Conservation (phyloP, 1,140 invertebrate genomes). For the Apis florea region DNA sequence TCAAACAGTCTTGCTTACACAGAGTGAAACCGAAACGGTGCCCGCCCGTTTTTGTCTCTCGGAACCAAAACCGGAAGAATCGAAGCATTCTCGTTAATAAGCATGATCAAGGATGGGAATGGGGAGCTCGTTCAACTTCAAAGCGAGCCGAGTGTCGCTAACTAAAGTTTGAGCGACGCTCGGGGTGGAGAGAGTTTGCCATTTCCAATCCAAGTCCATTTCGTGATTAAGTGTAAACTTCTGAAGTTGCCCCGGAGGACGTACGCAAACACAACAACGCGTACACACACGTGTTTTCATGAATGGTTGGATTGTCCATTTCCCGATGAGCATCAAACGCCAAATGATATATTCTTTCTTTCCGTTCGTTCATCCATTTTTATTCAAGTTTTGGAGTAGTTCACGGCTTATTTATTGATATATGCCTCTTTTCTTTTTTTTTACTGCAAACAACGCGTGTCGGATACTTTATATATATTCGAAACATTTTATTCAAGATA, state of each 20-base stretch:
- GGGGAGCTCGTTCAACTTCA: constrained; percentile 72
- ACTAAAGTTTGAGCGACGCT: constrained; percentile 70
- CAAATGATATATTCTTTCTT: neutral
- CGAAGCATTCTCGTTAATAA: constrained; percentile 72
- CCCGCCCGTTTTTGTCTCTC: neutral
- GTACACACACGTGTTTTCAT: constrained; percentile 55
- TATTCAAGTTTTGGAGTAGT: neutral
- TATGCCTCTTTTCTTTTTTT: too few species aligned
- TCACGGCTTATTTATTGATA: too few species aligned
- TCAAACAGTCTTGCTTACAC: neutral
- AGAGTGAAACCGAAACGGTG: neutral
- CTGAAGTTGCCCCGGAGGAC: constrained; percentile 71
- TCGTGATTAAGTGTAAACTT: constrained; percentile 79
- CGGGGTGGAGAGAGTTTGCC: constrained; percentile 67
- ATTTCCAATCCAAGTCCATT: constrained; percentile 78
- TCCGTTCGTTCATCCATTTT: neutral
- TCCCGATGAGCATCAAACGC: constrained; percentile 1
- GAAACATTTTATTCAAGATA: too few species aligned
- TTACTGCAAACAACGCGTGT: too few species aligned
- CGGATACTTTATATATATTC: too few species aligned
- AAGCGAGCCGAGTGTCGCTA: constrained; percentile 75
- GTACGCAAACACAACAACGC: constrained; percentile 67
- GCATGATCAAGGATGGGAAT: constrained; percentile 70
- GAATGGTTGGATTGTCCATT: constrained; percentile 24
- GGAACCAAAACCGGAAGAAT: neutral